Conservation (phyloP, 2,888 invertebrate species). For the Dorcus hopei region DNA sequence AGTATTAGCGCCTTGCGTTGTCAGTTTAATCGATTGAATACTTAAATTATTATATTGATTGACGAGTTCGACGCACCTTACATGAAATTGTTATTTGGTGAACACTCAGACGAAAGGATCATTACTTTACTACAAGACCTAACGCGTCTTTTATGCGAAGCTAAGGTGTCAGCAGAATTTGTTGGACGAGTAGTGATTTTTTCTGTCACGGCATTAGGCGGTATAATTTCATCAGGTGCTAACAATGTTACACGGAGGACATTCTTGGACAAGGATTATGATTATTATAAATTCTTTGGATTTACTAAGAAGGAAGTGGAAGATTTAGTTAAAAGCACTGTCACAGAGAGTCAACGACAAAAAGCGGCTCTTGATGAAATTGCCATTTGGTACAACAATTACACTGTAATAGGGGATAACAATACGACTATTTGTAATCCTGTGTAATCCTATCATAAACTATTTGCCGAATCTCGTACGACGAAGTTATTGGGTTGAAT, state of each 20-base stretch:
- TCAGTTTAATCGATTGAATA: too few species aligned
- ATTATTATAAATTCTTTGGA: constrained; percentile 16
- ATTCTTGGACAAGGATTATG: constrained; percentile 18
- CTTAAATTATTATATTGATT: constrained; percentile 11
- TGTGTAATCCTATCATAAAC: constrained; percentile 6
- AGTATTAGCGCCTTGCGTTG: too few species aligned
- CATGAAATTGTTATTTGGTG: constrained; percentile 11
- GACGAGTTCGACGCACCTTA: constrained; percentile 16
- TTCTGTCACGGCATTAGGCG: constrained; percentile 12
- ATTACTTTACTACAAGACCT: constrained; percentile 9
- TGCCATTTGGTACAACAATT: constrained; percentile 12
- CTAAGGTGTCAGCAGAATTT: constrained; percentile 8
- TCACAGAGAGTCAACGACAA: constrained; percentile 11
- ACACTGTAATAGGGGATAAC: constrained; percentile 8
- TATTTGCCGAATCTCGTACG: constrained; percentile 7
- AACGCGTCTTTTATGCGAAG: constrained; percentile 15
- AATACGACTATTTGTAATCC: constrained; percentile 12
- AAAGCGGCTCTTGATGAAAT: constrained; percentile 6
- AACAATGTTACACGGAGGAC: constrained; percentile 10
- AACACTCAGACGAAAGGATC: constrained; percentile 9
- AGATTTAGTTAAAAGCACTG: constrained; percentile 3
- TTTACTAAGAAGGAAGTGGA: constrained; percentile 12
- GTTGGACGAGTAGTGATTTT: constrained; percentile 14
- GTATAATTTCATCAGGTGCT: constrained; percentile 14
- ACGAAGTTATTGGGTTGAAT: constrained; percentile 9